Evolutionary conservation across 2,888 invertebrate species (phyloP), one percentile per base, ranked within the genome.

Genomic region (Apodemia mormo): DNA sequence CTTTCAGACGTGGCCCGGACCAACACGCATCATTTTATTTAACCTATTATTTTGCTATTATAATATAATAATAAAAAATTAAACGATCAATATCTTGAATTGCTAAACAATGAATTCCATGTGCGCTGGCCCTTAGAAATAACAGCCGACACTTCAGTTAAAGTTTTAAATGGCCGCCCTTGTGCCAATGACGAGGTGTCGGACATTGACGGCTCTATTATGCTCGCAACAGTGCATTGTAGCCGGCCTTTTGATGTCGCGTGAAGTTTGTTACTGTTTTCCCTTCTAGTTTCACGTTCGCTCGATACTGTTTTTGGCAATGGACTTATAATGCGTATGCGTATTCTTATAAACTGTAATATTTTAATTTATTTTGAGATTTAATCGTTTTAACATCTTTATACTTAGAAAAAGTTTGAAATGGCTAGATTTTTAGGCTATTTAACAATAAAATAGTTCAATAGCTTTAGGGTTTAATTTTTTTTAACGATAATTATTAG

Each of bases 101-200:
- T 9, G 10, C 9, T n/a, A 52, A 52, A 52, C 52, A n/a, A 52
- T n/a, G 2, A 9, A 49, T 1, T n/a, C n/a, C 52, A 1, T 52
- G 71, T 72, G 65, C 66, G 49, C 6, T 49, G 14, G 66, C 58
- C 73, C 68, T 69, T 72, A 72, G 68, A 69, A 70, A 71, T 73
- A 71, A 70, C 68, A 68, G 68, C 71, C 68, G 67, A 68, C 72
- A 73, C 68, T 71, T 73, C 49, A 70, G 70, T 77, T 76, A 79
- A 87, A 87, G 83, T 87, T 87, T 86, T 85, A 84, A 88, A 85
- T 80, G 85, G 83, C 82, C 81, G 80, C 82, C 83, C 81, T 81
- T 83, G 83, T 83, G 79, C 75, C 72, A 74, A 77, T 85, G 88
- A 86, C 86, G 81, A 83, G 82, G 82, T 82, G 86, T 83, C 82